Evolutionary conservation across 2,113 vertebrate species (phyloP).

Genomic region (Rostratula benghalensis): DNA sequence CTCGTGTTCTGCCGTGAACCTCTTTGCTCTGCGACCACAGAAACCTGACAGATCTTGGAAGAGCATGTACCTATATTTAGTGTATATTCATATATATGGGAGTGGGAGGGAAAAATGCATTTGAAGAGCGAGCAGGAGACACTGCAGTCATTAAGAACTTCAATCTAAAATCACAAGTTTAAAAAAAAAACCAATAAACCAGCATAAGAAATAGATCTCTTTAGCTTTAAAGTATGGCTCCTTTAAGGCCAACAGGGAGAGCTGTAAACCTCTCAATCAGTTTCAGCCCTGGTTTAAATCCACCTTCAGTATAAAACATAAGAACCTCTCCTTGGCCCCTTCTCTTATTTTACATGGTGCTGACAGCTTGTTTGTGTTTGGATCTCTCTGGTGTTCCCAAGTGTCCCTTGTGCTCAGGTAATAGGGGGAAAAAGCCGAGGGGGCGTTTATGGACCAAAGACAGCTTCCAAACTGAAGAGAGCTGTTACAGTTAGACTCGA

Average conservation of each 20-base stretch:
- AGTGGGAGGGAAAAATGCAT: background rate
- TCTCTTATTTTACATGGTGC: background rate
- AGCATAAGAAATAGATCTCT: background rate
- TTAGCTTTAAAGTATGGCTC: background rate
- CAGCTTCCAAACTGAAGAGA: background rate
- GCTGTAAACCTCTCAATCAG: background rate
- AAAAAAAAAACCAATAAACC: background rate
- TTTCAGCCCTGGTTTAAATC: conserved; percentile 40
- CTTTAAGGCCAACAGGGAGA: conserved; percentile 24
- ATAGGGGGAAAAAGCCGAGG: background rate
- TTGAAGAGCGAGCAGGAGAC: background rate
- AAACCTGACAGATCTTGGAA: conserved; percentile 40
- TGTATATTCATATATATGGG: background rate
- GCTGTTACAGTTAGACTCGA: background rate
- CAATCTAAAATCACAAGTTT: background rate
- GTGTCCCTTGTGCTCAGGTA: background rate
- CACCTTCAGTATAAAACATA: background rate
- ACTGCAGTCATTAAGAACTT: background rate
- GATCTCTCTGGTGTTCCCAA: background rate
- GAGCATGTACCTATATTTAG: background rate
- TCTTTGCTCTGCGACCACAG: conserved; percentile 31
- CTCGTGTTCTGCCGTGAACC: conserved; percentile 3
- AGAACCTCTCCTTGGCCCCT: background rate
- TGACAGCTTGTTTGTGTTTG: conserved; percentile 1
- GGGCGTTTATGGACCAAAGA: background rate